Conservation (phyloP, 2,888 invertebrate genomes). For the Drosophila greeni region DNA sequence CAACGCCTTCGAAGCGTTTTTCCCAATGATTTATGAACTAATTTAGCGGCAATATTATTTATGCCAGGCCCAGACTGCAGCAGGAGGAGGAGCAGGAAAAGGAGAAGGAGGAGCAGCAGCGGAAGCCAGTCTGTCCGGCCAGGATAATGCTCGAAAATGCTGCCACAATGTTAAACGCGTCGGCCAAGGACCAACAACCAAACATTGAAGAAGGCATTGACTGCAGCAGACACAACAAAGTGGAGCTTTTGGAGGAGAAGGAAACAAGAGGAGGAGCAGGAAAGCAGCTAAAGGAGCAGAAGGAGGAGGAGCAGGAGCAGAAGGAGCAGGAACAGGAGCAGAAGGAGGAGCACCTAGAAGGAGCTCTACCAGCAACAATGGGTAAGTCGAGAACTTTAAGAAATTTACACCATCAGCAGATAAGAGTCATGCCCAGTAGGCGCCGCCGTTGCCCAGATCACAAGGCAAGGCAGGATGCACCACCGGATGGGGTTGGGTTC, state of each 20-base stretch:
- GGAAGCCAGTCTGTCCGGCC: slow-evolving; percentile 14
- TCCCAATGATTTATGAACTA: slow-evolving; percentile 65
- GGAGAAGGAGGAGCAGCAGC: neutral
- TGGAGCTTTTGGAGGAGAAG: slow-evolving; percentile 43
- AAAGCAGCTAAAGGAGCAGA: slow-evolving; percentile 26
- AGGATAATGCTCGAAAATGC: slow-evolving; percentile 33
- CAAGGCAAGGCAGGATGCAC: slow-evolving; percentile 11
- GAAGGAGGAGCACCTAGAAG: neutral
- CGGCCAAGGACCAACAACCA: slow-evolving; percentile 25
- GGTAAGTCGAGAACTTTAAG: slow-evolving; percentile 67
- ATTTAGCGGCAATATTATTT: slow-evolving; percentile 64
- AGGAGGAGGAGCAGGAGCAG: slow-evolving; percentile 42
- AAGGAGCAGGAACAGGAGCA: slow-evolving; percentile 8
- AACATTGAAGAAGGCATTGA: slow-evolving; percentile 7
- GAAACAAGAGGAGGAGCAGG: slow-evolving; percentile 31
- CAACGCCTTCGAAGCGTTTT: slow-evolving; percentile 32
- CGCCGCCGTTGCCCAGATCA: slow-evolving; percentile 30
- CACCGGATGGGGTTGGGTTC: neutral
- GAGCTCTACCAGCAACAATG: slow-evolving; percentile 57
- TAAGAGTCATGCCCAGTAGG: slow-evolving; percentile 49
- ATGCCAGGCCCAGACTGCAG: slow-evolving; percentile 29
- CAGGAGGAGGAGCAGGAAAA: neutral
- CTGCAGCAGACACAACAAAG: slow-evolving; percentile 39
- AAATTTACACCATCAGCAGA: slow-evolving; percentile 75
- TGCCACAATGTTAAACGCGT: slow-evolving; percentile 39